These are phyloP conservation scores for Daubentonia madagascariensis DNA, from an alignment of 2,113 vertebrate genomes.

Conservation along the genomic window DNA sequence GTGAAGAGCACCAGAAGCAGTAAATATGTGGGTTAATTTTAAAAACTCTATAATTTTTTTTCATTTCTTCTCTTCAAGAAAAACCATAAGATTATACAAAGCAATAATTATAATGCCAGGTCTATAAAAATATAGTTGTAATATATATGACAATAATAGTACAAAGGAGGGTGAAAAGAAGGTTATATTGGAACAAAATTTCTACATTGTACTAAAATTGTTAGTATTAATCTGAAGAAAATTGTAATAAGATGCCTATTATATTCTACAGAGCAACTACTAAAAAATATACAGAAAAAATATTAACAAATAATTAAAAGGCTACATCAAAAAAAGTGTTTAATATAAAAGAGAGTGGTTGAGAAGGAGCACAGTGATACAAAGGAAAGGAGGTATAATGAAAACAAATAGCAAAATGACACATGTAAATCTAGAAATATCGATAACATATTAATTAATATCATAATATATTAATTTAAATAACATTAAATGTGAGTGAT, in stretches of 20 bases:
- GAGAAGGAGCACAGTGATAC: neutral
- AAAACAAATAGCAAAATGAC: neutral
- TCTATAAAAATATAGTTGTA: neutral
- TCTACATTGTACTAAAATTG: neutral
- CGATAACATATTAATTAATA: neutral
- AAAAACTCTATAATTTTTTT: neutral
- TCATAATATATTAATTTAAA: neutral
- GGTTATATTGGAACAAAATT: neutral
- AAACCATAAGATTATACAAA: neutral
- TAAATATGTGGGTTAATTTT: neutral
- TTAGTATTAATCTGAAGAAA: neutral
- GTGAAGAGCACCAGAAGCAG: neutral
- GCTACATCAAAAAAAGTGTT: neutral
- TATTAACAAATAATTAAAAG: neutral
- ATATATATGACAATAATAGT: neutral
- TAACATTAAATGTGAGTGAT: neutral
- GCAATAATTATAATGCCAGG: neutral
- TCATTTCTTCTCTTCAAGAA: neutral
- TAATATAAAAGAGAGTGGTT: neutral
- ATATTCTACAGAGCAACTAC: neutral
- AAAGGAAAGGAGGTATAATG: neutral
- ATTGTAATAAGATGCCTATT: neutral
- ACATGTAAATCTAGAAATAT: neutral
- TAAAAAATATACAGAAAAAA: neutral
- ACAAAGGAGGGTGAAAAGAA: neutral